Evolutionary conservation across 2,888 invertebrate genomes (phyloP), one percentile per base, ranked within the genome.

Genomic region (Meiosimyza platycephala): DNA sequence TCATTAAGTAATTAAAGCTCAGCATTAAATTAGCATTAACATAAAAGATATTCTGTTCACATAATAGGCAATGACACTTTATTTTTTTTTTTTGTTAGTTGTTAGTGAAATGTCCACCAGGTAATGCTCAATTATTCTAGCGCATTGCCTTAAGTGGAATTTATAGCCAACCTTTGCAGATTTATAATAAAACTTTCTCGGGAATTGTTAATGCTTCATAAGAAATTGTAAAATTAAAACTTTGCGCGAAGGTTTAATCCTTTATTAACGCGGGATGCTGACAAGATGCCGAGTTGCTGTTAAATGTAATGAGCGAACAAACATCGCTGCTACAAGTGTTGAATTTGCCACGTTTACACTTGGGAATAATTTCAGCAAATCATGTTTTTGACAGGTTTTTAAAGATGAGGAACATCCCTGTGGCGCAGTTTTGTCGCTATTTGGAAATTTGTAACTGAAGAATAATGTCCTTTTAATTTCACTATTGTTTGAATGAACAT

Each of bases 181-280:
- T 47, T 47, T 63, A 16, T 47, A 13, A 9, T 16, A 33, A 63
- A 47, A 63, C 47, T 63, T 63, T 48, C 63, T 63, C 48, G 63
- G 63, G 63, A 48, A 63, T 63, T 63, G 63, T 63, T 48, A 63
- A 48, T 63, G 48, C 63, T 63, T 63, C 40, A 63, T 63, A 63
- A 63, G 63, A 63, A 63, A 63, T 63, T 63, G 40, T 40, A 63
- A 18, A 47, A 40, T 11, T 40, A 63, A 47, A n/a, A 16, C 47
- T 63, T 16, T 18, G 63, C 18, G 63, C 18, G 15, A 7, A 40
- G 63, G 16, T 47, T 62, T 63, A 63, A 63, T 40, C 63, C 63
- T 63, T 63, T 63, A 63, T 63, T 63, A 47, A 40, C 63, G 63
- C 16, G 48, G 63, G 1, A 18, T 18, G n/a, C 18, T 3, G 40